Conservation (phyloP, 2,113 vertebrate species). For the Rhagologus leucostigma region DNA sequence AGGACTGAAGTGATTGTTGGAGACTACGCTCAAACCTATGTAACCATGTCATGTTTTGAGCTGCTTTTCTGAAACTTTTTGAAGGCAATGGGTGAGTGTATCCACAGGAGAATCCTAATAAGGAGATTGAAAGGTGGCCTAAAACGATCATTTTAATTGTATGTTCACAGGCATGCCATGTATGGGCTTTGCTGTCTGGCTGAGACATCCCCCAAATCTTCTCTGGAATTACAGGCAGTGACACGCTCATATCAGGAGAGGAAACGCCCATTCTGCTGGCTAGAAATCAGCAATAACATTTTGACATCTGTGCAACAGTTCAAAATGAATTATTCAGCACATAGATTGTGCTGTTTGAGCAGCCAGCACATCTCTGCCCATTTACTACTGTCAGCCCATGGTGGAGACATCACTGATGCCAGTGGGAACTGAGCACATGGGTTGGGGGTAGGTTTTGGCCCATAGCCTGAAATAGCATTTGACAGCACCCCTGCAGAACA, state of each 20-base stretch:
- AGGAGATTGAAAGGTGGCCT: not conserved
- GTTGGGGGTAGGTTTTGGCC: constrained; percentile 55
- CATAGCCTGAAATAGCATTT: constrained; percentile 49
- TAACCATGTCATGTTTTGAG: not conserved
- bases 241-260: not conserved
- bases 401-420: constrained; percentile 35
- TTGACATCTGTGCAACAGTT: constrained; percentile 66
- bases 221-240: not conserved
- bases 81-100: not conserved
- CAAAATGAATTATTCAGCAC: constrained; percentile 68
- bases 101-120: not conserved
- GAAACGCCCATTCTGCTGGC: constrained; percentile 40
- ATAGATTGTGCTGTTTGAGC: constrained; percentile 23
- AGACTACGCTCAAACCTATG: not conserved
- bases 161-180: not conserved
- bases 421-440: constrained; percentile 44
- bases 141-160: not conserved
- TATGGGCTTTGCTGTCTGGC: not conserved
- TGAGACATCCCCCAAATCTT: not conserved
- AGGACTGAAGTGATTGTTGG: not conserved
- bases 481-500: constrained; percentile 47
- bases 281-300: constrained; percentile 61
- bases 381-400: constrained; percentile 28
- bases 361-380: constrained; percentile 57
- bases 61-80: not conserved